Base-by-base conservation (phyloP, 2,113 vertebrate genomes). In the Colossoma macropomum region DNA sequence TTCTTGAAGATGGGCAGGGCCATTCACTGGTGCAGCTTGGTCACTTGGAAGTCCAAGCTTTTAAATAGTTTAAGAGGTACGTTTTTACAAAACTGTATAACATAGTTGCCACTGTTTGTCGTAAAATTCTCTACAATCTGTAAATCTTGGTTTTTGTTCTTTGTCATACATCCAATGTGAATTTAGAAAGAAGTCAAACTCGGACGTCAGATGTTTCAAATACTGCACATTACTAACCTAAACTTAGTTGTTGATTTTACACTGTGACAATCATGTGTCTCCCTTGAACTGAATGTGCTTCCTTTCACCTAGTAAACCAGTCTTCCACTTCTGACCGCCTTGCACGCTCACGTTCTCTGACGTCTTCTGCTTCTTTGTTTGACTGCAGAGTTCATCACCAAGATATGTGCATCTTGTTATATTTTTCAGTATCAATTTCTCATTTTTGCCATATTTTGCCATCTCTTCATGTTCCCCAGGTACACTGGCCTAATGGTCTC, bases 211-310 rank as follows among this genome's bases (percentile, higher is more conserved):
- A 63, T 63, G 63, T 75, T 80, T 54, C 60, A 50, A 80, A 60
- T 48, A 77, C 48, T 16, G 45, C 74, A 68, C 59, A 78, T 74
- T 75, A 79, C 27, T 60, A 75, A 69, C 28, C 69, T 48, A 62
- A 41, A 60, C 41, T 50, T 32, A 81, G 60, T 70, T 70, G 63
- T 76, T 70, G 63, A 69, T 28, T 84, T 87, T 80, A 78, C 72
- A 77, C 73, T 80, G 66, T 83, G 77, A 86, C 78, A 68, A 52
- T 76, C 73, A 72, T 56, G 25, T 70, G 68, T 80, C 81, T 83
- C 56, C 75, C 27, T 83, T 79, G 54, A 80, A 63, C 63, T 80
- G 48, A 25, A 71, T 77, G 77, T 82, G 77, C 81, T 87, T 86
- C 77, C 77, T 54, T 70, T 79, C 32, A 48, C 50, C n/a, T 84